These are phyloP conservation scores for Cariama cristata DNA, from an alignment of 2,113 vertebrate genomes.

Conservation along the genomic window DNA sequence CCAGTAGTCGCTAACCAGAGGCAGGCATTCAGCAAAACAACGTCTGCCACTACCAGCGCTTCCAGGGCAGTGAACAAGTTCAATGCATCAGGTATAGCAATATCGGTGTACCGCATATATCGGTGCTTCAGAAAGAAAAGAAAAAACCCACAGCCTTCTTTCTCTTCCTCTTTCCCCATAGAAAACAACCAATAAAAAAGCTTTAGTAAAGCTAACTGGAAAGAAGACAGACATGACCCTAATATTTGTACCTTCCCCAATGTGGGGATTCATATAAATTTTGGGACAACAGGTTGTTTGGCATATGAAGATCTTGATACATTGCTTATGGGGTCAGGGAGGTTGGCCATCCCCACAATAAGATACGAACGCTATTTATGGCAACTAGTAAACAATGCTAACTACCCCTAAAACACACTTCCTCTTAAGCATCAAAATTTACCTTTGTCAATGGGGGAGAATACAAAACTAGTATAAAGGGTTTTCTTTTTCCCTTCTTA, in stretches of 20 bases:
- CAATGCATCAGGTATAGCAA: neutral
- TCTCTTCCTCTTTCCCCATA: neutral
- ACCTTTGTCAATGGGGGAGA: neutral
- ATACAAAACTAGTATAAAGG: neutral
- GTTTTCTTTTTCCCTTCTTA: conserved; percentile 13
- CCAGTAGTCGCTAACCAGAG: neutral
- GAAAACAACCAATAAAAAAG: neutral
- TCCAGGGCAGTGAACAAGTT: neutral
- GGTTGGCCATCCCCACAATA: neutral
- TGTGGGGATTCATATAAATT: neutral
- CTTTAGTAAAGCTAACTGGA: neutral
- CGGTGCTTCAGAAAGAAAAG: neutral
- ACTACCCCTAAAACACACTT: neutral
- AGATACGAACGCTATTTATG: conserved; percentile 15
- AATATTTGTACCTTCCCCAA: neutral
- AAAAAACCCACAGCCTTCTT: neutral
- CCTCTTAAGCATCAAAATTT: neutral
- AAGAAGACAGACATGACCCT: neutral
- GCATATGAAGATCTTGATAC: neutral
- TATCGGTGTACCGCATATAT: accelerated
- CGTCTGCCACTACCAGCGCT: neutral
- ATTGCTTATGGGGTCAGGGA: neutral
- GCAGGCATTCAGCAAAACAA: neutral
- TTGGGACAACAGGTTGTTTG: neutral
- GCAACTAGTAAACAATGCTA: neutral